Base-by-base conservation (phyloP, 2,888 invertebrate genomes). In the Polydesmus complanatus region DNA sequence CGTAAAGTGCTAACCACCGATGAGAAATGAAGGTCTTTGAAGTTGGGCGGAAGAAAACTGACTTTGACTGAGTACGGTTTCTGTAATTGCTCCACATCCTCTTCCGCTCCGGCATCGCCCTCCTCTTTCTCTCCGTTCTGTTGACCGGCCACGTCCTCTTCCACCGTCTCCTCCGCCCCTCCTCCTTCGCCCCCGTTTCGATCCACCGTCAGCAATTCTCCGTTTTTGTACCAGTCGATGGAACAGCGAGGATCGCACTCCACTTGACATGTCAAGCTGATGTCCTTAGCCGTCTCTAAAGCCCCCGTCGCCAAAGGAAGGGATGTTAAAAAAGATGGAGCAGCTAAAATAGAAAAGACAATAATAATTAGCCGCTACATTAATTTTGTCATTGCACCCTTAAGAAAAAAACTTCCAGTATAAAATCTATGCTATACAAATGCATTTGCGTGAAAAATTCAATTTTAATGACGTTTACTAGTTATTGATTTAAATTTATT, bases 191-290 rank as follows among this genome's bases (percentile, higher is more conserved):
- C 21, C 49, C 50, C 18, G n/a, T 23, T 22, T 22, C 19, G 19
- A n/a, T 51, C 52, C 5, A 5, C 52, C 19, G 37, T 53, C 19
- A 91, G 82, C 14, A 81, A 79, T 27, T 79, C 76, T 2, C 84
- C 85, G 70, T 89, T 84, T 71, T 87, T 89, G 66, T 83, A 79
- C 93, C 93, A 93, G 23, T 83, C 79, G 61, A 93, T 85, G 65
- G 83, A 81, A 75, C 93, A 93, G 37, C 84, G 78, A 0, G 92
- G 93, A 8, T 85, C 86, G 71, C 92, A 93, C 71, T 93, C 93
- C 60, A 93, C 88, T 65, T 88, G 83, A 73, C 92, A 93, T 1
- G 86, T 85, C n/a, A 93, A 78, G 59, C 79, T 80, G 61, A 82
- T 79, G 68, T 80, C 77, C 60, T 78, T 75, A 11, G 87, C 83